These are phyloP conservation scores for Panzeria rudis DNA, from an alignment of 2,888 invertebrate genomes.

Conservation along the genomic window DNA sequence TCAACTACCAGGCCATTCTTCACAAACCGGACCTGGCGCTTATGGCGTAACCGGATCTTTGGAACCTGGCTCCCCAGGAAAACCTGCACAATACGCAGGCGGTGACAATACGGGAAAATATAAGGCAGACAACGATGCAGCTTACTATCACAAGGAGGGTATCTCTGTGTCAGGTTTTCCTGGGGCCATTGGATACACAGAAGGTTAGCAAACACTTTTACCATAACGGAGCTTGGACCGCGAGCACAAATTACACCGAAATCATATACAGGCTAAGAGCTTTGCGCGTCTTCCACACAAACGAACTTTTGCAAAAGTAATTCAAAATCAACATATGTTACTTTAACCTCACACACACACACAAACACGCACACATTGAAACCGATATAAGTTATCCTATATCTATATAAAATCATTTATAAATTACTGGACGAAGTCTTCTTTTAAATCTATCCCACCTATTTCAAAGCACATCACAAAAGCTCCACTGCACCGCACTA, in stretches of 20 bases:
- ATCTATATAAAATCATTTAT: slow-evolving; percentile 35
- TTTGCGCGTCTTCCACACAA: slow-evolving; percentile 35
- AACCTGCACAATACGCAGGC: slow-evolving; percentile 37
- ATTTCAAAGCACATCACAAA: slow-evolving; percentile 64
- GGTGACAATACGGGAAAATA: background rate
- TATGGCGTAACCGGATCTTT: slow-evolving; percentile 34
- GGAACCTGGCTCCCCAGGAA: slow-evolving; percentile 71
- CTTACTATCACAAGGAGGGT: slow-evolving; percentile 59
- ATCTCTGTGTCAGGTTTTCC: slow-evolving; percentile 79
- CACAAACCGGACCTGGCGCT: slow-evolving; percentile 6
- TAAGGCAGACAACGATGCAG: slow-evolving; percentile 75
- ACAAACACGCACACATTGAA: slow-evolving; percentile 33
- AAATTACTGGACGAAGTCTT: slow-evolving; percentile 41
- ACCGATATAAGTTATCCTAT: slow-evolving; percentile 17
- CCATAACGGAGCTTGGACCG: slow-evolving; percentile 70
- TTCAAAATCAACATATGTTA: slow-evolving; percentile 34
- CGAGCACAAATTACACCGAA: slow-evolving; percentile 64
- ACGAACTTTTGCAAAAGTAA: slow-evolving; percentile 18
- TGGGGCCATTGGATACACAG: slow-evolving; percentile 79
- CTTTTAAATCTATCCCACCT: slow-evolving; percentile 32
- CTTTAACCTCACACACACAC: slow-evolving; percentile 32
- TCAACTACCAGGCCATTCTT: slow-evolving; percentile 82
- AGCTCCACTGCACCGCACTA: slow-evolving; percentile 63
- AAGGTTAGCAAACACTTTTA: slow-evolving; percentile 79
- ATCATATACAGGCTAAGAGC: slow-evolving; percentile 55